Base-by-base conservation (phyloP, 2,113 vertebrate species). In the Sisor rabdophorus region DNA sequence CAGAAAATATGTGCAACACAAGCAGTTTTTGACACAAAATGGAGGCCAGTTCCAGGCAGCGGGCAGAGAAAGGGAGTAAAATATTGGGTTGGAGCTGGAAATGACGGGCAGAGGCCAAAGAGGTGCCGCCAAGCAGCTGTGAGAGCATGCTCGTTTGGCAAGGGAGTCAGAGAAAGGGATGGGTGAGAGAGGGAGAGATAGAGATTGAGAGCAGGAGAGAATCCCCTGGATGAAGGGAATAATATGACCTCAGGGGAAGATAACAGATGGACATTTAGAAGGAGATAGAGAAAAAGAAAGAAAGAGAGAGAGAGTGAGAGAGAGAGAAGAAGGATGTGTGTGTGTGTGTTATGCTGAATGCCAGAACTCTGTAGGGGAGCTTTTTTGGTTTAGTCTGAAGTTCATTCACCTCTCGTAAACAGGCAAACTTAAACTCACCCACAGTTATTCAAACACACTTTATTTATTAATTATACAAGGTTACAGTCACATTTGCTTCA, bases 191-290 rank as follows among this genome's bases (percentile, higher is more conserved):
- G 73, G 32, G 16, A 19, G 69, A 52, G 60, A 58, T 32, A 44
- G 28, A 48, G 28, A 50, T 30, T 15, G 47, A 65, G 60, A 17
- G 30, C 11, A 24, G 12, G 52, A 55, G 67, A 68, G 73, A 90
- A 89, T 90, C 88, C 89, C 87, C 88, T 91, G 87, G 87, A 90
- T 89, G 81, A 84, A 77, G 84, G 84, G 88, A 91, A 90, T 92
- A 91, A 92, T 92, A 90, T 87, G 87, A 85, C 88, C 89, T 87
- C 89, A 83, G 80, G 89, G 87, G 91, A 91, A 77, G 85, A 86
- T 73, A 87, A 89, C 90, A 93, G 92, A 91, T 92, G 91, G 91
- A 90, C 90, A 77, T 90, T 90, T 87, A 89, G 85, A 82, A 85
- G 83, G 89, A 88, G 87, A 85, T 86, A 88, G 83, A 86, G 86